phyloP scores from a whole-genome alignment of 2,888 invertebrate genomes.

The Sclerodermus sp. region DNA sequence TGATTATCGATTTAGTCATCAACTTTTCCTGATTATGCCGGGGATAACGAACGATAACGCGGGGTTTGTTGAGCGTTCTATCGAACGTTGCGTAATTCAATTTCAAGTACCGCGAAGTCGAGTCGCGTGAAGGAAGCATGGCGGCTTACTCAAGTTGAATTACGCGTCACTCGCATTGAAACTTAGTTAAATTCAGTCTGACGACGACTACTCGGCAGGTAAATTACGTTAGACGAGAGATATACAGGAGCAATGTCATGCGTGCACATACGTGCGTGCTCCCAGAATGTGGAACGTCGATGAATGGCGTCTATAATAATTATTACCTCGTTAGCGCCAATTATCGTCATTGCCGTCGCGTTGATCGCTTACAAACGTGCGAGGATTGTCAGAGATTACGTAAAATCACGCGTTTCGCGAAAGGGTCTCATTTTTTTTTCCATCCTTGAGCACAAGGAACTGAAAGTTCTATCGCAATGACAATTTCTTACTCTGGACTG shows the following conservation, averaged over 20 bases:
- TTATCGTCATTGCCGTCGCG: not conserved
- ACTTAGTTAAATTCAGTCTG: conserved; percentile 24
- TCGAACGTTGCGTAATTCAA: conserved; percentile 23
- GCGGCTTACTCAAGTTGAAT: conserved; percentile 22
- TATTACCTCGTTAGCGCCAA: conserved; percentile 2
- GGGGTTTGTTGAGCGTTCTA: not conserved
- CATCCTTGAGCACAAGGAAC: too few species aligned
- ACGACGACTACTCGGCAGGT: conserved; percentile 4
- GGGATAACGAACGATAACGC: conserved; percentile 14
- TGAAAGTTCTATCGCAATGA: too few species aligned
- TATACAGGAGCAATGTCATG: not conserved
- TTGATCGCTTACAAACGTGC: too few species aligned
- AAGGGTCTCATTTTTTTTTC: too few species aligned
- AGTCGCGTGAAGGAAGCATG: conserved; percentile 13
- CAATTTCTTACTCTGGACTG: too few species aligned
- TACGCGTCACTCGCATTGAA: conserved; percentile 23
- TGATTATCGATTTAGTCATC: too few species aligned
- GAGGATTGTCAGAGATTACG: too few species aligned
- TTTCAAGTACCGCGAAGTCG: conserved; percentile 15
- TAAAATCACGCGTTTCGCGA: too few species aligned
- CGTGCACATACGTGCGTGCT: not conserved
- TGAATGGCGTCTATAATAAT: not conserved
- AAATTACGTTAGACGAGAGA: conserved; percentile 2
- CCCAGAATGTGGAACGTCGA: too few species aligned
- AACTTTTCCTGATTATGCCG: too few species aligned